Percentiles rank a stretch among this genome's conserved stretches.
Conservation (phyloP, 2,888 invertebrate genomes). For the Taenaris catops region DNA sequence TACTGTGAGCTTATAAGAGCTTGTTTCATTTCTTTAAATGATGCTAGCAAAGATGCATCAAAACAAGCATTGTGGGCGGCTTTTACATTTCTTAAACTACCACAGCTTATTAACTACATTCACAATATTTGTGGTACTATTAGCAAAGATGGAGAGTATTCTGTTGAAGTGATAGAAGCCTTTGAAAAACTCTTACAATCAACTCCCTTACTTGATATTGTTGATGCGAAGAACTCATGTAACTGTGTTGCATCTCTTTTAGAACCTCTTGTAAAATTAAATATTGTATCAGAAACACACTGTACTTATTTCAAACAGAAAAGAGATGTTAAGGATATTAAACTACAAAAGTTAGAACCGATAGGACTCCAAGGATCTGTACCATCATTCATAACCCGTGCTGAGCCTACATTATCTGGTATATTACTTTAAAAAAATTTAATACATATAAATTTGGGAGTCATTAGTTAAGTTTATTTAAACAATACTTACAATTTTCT, state of each 20-base stretch:
- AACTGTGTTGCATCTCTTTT: conserved; percentile 92
- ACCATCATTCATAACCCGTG: conserved; percentile 89
- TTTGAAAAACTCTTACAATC: conserved; percentile 92
- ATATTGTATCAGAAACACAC: conserved; percentile 89
- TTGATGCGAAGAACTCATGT: conserved; percentile 93
- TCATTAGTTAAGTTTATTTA: no score
- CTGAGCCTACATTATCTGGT: conserved; percentile 94
- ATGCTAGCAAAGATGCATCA: conserved; percentile 87
- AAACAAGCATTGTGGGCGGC: conserved; percentile 96
- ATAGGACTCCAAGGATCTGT: conserved; percentile 86
- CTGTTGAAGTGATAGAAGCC: conserved; percentile 89
- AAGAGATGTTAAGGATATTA: conserved; percentile 81
- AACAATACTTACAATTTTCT: no score
- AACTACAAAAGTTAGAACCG: conserved; percentile 84
- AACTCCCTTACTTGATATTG: conserved; percentile 90
- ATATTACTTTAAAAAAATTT: no score
- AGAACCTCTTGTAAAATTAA: conserved; percentile 89
- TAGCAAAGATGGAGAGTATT: conserved; percentile 82
- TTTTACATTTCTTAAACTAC: conserved; percentile 95
- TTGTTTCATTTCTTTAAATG: conserved; percentile 93
- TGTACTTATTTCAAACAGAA: conserved; percentile 82
- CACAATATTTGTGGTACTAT: conserved; percentile 78
- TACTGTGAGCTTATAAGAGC: conserved; percentile 95
- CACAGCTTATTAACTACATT: conserved; percentile 87
- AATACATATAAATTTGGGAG: no score